Evolutionary conservation across 2,113 vertebrate genomes (phyloP), one percentile per base, ranked within the genome.

Genomic region (Menidia beryllina): DNA sequence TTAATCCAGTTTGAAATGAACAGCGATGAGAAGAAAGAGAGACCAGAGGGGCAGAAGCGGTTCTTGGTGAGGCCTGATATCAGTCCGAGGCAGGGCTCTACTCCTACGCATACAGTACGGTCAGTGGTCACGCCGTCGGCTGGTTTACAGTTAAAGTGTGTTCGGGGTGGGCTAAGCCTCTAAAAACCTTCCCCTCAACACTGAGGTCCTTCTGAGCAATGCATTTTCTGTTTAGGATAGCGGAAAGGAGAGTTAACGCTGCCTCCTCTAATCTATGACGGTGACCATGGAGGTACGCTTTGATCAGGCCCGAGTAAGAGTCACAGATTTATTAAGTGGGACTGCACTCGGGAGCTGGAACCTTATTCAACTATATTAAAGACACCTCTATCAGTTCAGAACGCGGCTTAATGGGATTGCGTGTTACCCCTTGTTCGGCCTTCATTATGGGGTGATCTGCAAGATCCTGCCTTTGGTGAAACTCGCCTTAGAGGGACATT

Each of bases 1-100:
- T 56, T 30, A 68, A 68, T 39, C 50, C 30, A 24, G 5, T 27
- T 39, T 61, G 17, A 61, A 68, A 60, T 55, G 23, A 65, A 51
- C 15, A 51, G 36, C 8, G 11, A 52, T 51, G 36, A 9, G 24
- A 43, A 15, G 26, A 61, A 54, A 53, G 36, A 24, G 25, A 19
- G 6, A 43, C 15, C 14, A 14, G 60, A 38, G 45, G 9, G 10
- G 39, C 17, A 60, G 36, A 24, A 53, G 2, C 1, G 24, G 34
- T 34, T 24, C 34, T 12, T 39, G 52, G 53, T 57, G 0, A 51
- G 53, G 5, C 51, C 61, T 65, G 45, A n/a, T 12, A 43, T 58
- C 38, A 59, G 60, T 58, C 3, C 25, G 34, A 27, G 12, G 48
- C 62, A 74, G 30, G 38, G 1, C 8, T 58, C 12, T 24, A 25